These are phyloP conservation scores for Rhinolophus sinicus DNA, from an alignment of 2,113 vertebrate genomes.

Conservation along the genomic window DNA sequence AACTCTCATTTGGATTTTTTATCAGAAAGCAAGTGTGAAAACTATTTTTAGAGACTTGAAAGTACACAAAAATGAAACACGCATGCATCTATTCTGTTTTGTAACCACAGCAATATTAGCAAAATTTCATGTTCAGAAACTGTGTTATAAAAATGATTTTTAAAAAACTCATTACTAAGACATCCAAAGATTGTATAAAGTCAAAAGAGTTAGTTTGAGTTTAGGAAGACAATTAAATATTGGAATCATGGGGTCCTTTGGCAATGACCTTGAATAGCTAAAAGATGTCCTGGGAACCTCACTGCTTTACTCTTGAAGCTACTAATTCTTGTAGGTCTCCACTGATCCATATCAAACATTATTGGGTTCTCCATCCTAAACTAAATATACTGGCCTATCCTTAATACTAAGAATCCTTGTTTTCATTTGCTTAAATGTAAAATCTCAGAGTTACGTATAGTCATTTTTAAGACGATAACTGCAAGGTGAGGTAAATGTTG, in stretches of 20 bases:
- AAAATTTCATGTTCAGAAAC: conserved; percentile 43
- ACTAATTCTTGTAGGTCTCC: background rate
- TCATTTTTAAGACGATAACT: background rate
- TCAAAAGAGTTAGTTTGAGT: conserved; percentile 34
- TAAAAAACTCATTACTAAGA: background rate
- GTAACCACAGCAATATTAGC: background rate
- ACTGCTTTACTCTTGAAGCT: background rate
- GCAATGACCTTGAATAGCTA: background rate
- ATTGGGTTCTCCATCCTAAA: background rate
- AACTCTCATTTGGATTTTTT: background rate
- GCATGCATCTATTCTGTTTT: background rate
- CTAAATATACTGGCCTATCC: background rate
- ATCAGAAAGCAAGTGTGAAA: background rate
- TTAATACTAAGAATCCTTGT: background rate
- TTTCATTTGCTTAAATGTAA: conserved; percentile 38
- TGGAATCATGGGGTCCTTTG: background rate
- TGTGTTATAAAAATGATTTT: background rate
- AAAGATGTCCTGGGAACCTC: background rate
- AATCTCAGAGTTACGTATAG: background rate
- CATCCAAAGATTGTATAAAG: conserved; percentile 43
- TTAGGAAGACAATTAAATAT: conserved; percentile 43
- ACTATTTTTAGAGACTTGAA: conserved; percentile 39
- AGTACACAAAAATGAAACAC: conserved; percentile 40
- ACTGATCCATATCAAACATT: background rate
- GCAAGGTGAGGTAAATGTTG: background rate